Evolutionary conservation across 2,888 invertebrate species (phyloP).

Genomic region (Cheilosia soror): DNA sequence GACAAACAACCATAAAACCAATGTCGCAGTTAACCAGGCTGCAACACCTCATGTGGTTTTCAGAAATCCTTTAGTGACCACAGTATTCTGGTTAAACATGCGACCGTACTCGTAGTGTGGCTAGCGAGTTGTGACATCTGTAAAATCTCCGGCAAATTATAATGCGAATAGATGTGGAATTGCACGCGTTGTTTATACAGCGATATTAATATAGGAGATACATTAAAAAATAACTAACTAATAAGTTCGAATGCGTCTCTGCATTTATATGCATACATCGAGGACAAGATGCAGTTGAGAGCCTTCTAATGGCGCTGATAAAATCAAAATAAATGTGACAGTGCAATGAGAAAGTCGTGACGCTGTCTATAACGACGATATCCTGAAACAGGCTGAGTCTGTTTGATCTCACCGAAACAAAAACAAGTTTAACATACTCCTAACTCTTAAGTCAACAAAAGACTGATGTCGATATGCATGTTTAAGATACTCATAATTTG

Average conservation of each 20-base stretch:
- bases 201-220: background rate
- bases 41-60: constrained; percentile 53
- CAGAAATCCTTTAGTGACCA: constrained; percentile 8
- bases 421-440: constrained; percentile 18
- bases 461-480: constrained; percentile 24
- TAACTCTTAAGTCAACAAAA: constrained; percentile 1
- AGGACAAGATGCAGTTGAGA: constrained; percentile 24
- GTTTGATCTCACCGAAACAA: constrained; percentile 47
- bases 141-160: constrained; percentile 23
- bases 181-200: background rate
- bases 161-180: background rate
- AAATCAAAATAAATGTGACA: constrained; percentile 61
- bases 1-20: constrained; percentile 10
- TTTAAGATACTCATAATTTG: constrained; percentile 40
- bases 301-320: constrained; percentile 45
- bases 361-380: constrained; percentile 33
- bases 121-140: constrained; percentile 34
- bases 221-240: background rate
- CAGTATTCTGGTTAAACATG: constrained; percentile 13
- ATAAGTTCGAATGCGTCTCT: background rate
- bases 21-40: constrained; percentile 33
- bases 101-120: background rate
- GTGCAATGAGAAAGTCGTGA: constrained; percentile 42
- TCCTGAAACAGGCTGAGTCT: constrained; percentile 9
- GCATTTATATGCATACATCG: background rate